Evolutionary conservation across 1,140 invertebrate species (phyloP), one percentile per base, ranked within the genome.

Genomic region (Sycophaga agraensis): DNA sequence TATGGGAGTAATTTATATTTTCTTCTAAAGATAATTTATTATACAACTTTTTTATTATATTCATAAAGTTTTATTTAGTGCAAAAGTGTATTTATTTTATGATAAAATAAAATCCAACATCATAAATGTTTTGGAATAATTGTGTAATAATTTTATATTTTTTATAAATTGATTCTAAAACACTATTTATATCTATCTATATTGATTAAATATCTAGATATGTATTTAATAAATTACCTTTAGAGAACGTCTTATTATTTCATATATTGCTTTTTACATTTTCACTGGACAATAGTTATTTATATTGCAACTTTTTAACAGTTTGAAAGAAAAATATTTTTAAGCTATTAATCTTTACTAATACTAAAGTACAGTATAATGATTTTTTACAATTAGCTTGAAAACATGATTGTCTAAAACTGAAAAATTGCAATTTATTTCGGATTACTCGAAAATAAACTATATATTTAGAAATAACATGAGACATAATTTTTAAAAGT

Each of bases 121-220:
- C 2, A 31, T 61, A 55, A 42, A 51, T 55, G 22, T 19, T 22
- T 50, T 56, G 3, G 37, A 61, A 16, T 50, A 62, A n/a, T n/a
- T n/a, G n/a, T 26, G 45, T n/a, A n/a, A n/a, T 16, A 12, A 22
- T 16, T 55, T 49, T 55, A 55, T 19, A 56, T 16, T 51, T 48
- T 28, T 48, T 61, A 55, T 62, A 62, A 24, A 42, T 56, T 42
- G 31, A 46, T 54, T 24, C 59, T 62, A 62, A 40, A 22, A 49
- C 21, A 35, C 59, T 56, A 56, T 46, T n/a, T 16, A 62, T 42
- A 50, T 34, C 17, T 50, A 62, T 50, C 19, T 40, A 55, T 37
- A 35, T 31, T 34, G 17, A 31, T 48, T 61, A 49, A 55, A 31
- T 37, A 22, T 59, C 5, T 53, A 51, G 22, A 48, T 60, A 60